Evolutionary conservation across 2,888 invertebrate species (phyloP).

Genomic region (Dolomedes plantarius): DNA sequence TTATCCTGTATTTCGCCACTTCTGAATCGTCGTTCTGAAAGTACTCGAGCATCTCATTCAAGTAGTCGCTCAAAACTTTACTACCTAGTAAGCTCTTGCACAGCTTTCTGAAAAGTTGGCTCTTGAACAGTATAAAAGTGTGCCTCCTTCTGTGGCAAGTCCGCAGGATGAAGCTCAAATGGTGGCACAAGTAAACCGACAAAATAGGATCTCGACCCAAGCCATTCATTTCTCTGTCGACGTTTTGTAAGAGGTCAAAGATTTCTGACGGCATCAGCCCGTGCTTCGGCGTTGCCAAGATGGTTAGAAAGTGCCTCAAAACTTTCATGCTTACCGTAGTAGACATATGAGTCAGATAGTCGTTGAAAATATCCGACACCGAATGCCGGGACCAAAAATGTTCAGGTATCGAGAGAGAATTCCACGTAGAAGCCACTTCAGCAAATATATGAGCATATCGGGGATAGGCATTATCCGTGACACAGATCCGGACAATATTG

Average conservation of each 20-base stretch:
- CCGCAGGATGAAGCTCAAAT: constrained; percentile 7
- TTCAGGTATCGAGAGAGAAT: constrained; percentile 28
- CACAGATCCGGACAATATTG: constrained; percentile 38
- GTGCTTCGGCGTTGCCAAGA: constrained; percentile 79
- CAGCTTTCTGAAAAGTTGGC: constrained; percentile 32
- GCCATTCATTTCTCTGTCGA: constrained; percentile 70
- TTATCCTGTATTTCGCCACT: background rate
- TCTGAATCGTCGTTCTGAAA: background rate
- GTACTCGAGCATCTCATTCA: constrained; percentile 9
- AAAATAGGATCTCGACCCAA: background rate
- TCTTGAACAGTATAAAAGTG: constrained; percentile 19
- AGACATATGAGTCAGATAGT: constrained; percentile 21
- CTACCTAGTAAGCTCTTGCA: constrained; percentile 32
- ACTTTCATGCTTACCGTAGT: background rate
- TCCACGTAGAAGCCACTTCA: constrained; percentile 35
- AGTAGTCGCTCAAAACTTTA: background rate
- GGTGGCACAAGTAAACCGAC: constrained; percentile 22
- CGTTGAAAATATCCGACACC: constrained; percentile 29
- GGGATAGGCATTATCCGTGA: constrained; percentile 45
- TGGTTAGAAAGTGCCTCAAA: constrained; percentile 84
- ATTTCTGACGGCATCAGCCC: constrained; percentile 89
- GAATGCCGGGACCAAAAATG: constrained; percentile 48
- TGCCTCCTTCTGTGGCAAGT: constrained; percentile 4
- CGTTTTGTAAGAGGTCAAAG: constrained; percentile 79
- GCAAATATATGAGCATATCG: constrained; percentile 52